phyloP scores from a whole-genome alignment of 2,113 vertebrate genomes.

The Onychorhynchus coronatus region DNA sequence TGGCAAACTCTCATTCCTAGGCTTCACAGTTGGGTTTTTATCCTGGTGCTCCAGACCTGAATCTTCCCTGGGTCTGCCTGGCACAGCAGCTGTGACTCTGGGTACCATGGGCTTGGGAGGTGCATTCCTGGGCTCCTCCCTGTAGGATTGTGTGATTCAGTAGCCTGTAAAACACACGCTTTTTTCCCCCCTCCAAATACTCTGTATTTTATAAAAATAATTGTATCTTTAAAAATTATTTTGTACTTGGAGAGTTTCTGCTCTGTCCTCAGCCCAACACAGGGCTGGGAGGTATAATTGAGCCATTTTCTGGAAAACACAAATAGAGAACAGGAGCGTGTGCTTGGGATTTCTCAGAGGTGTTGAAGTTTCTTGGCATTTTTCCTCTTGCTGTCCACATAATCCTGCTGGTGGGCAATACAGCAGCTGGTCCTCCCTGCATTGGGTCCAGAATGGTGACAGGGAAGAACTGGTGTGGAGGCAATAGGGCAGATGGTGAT shows the following conservation, averaged over 20 bases:
- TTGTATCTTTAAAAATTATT: background rate
- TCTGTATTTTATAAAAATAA: background rate
- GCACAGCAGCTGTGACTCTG: rapidly evolving
- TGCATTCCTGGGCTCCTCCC: background rate
- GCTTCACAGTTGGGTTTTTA: background rate
- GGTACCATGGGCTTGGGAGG: rapidly evolving
- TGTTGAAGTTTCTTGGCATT: background rate
- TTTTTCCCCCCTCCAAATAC: background rate
- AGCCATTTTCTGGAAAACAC: background rate
- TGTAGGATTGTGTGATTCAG: background rate
- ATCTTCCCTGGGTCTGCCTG: background rate
- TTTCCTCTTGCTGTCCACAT: background rate
- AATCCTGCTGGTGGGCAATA: background rate
- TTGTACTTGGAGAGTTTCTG: background rate
- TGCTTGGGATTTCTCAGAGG: background rate
- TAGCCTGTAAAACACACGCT: background rate
- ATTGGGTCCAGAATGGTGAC: background rate
- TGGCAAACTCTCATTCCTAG: background rate
- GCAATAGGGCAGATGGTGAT: background rate
- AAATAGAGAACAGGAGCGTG: background rate
- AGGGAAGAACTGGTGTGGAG: background rate
- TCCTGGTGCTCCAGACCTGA: background rate
- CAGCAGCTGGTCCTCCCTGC: background rate
- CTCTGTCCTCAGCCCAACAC: background rate
- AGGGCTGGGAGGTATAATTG: background rate